Conservation (phyloP, 2,797 vertebrate genomes). For the Periophthalmus magnuspinnatus region DNA sequence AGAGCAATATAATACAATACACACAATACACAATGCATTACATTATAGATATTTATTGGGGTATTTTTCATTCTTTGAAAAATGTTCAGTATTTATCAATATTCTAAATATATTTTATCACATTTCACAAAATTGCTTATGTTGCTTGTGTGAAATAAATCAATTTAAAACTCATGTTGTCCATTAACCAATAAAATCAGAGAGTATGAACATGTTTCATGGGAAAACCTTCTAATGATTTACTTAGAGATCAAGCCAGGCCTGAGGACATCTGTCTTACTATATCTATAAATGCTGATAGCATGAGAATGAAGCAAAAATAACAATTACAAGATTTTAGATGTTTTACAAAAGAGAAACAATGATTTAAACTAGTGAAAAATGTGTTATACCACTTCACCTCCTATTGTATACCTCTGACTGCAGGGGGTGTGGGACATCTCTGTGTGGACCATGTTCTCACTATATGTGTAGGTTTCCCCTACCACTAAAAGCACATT, state of each 20-base stretch:
- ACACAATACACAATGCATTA: background rate
- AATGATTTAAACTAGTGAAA: background rate
- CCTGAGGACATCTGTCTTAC: background rate
- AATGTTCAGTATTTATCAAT: background rate
- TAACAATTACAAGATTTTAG: background rate
- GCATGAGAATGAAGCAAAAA: slow-evolving; percentile 7
- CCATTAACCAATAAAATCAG: slow-evolving; percentile 6
- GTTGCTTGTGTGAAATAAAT: background rate
- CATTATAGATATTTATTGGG: background rate
- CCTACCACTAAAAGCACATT: background rate
- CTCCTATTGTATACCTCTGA: no score
- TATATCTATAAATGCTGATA: background rate
- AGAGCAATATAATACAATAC: no score
- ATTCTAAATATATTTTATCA: background rate
- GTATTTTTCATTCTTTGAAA: background rate
- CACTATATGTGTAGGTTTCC: background rate
- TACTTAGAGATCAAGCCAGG: background rate
- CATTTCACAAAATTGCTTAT: background rate
- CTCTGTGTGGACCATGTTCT: background rate
- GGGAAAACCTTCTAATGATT: background rate
- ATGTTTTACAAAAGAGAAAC: background rate
- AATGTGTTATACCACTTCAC: background rate
- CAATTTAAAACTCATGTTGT: background rate
- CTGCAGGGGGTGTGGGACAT: background rate
- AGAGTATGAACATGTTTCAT: background rate